Percentiles rank a stretch among this genome's conserved stretches.
Conservation (phyloP, 2,113 vertebrate genomes). For the Recurvirostra avosetta region DNA sequence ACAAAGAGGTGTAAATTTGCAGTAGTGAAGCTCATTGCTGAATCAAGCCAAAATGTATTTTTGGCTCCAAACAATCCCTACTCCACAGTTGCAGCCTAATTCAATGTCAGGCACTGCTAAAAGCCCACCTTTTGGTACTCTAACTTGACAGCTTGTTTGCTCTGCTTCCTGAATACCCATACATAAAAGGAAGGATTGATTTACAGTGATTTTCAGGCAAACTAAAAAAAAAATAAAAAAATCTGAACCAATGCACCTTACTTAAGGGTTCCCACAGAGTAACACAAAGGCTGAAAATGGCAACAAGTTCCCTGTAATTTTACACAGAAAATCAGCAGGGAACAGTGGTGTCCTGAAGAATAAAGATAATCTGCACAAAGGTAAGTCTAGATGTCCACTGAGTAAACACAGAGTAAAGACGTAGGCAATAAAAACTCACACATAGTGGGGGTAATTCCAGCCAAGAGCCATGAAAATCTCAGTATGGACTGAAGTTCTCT, state of each 20-base stretch:
- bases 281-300: not conserved
- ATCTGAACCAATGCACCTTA: not conserved
- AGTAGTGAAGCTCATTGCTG: not conserved
- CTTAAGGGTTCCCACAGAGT: not conserved
- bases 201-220: not conserved
- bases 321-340: not conserved
- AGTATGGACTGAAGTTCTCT: not conserved
- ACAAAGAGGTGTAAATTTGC: not conserved
- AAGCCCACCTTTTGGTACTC: not conserved
- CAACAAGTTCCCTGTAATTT: not conserved
- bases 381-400: not conserved
- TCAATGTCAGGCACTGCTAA: not conserved
- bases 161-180: not conserved
- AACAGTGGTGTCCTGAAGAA: not conserved
- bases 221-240: not conserved
- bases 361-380: not conserved
- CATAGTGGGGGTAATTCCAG: not conserved
- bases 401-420: not conserved
- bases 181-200: not conserved
- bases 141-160: not conserved
- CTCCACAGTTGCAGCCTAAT: not conserved
- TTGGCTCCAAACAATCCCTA: not conserved
- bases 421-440: not conserved
- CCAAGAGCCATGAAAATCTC: not conserved
- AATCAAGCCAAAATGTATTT: not conserved